A percentile compares a stretch with the other conserved stretches of the same genome.
Evolutionary conservation across 2,113 vertebrate genomes (phyloP).

Genomic region (Oncorhynchus nerka): DNA sequence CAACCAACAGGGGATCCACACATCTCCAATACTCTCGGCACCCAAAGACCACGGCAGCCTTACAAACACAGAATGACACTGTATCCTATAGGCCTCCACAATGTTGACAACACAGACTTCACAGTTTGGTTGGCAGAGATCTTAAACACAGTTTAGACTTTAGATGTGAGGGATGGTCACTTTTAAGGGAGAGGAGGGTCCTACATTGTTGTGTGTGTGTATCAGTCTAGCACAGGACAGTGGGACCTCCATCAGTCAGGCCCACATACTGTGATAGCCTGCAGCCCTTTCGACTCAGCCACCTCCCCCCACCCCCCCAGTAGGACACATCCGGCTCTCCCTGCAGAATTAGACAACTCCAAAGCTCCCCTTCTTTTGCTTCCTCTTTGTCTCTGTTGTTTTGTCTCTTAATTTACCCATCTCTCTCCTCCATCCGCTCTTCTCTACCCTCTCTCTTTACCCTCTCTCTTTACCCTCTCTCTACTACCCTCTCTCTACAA

Average conservation of each 20-base stretch:
- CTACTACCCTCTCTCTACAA: neutral
- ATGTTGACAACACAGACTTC: no score
- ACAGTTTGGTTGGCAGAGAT: no score
- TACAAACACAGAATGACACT: neutral
- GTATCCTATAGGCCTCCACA: neutral
- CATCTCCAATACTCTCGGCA: neutral
- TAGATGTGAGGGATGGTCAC: no score
- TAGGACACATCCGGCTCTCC: neutral
- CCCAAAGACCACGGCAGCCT: neutral
- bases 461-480: neutral
- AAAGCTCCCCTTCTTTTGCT: constrained; percentile 8
- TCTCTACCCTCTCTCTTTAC: neutral
- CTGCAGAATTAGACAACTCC: constrained; percentile 11
- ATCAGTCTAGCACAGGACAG: no score
- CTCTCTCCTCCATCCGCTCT: constrained; percentile 1
- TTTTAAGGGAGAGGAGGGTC: no score
- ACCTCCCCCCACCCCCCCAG: neutral
- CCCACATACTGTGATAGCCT: neutral
- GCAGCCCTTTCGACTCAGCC: neutral
- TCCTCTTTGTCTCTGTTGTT: neutral
- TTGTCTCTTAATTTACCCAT: neutral
- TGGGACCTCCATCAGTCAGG: no score
- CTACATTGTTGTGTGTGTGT: no score
- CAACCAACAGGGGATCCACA: neutral
- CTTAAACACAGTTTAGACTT: no score